Base-by-base conservation (phyloP, 2,113 vertebrate species). In the Rattus rattus region DNA sequence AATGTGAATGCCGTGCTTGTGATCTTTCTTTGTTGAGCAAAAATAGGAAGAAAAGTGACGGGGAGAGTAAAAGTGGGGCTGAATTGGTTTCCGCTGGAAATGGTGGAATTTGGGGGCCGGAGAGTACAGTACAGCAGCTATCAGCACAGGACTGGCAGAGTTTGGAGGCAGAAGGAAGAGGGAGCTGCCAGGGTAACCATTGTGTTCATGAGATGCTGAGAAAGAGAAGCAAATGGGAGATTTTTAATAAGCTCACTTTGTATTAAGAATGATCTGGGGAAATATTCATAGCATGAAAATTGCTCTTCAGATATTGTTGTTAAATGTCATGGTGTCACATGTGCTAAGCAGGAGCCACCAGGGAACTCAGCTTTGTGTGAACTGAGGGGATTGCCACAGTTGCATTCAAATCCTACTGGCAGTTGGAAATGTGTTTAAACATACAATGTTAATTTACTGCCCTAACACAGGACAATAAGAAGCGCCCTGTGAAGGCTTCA, bases 221-320 rank as follows among this genome's bases (percentile, higher is more conserved):
- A 92, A 89, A 90, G 28, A 91, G 2, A 85, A 6, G 39, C 43
- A 95, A 95, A 24, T 49, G 59, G 73, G 49, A 80, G 65, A 88
- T 92, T 93, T 93, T 85, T 89, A 95, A 89, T 94, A 96, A 94
- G 65, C 22, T 96, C 49, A 7, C 7, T 81, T 88, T 7, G 1
- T 81, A 49, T 89, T 91, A 77, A 93, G 36, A 91, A 94, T 88
- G 61, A 22, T 63, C 93, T 70, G 16, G 84, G 69, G 85, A 92
- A 90, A 92, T 59, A 90, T 14, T 70, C 84, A 65, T 70, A 59
- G 77, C 26, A 93, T 56, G 77, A 61, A 94, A 93, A 96, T 88
- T 88, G 80, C 56, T 94, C 93, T 94, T 72, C 97, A 96, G 61
- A 88, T 59, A 61, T 75, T 70, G 22, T 56, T 79, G 36, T 43